Evolutionary conservation across 2,888 invertebrate species (phyloP).

Genomic region (Leptinotarsa rubiginosa): DNA sequence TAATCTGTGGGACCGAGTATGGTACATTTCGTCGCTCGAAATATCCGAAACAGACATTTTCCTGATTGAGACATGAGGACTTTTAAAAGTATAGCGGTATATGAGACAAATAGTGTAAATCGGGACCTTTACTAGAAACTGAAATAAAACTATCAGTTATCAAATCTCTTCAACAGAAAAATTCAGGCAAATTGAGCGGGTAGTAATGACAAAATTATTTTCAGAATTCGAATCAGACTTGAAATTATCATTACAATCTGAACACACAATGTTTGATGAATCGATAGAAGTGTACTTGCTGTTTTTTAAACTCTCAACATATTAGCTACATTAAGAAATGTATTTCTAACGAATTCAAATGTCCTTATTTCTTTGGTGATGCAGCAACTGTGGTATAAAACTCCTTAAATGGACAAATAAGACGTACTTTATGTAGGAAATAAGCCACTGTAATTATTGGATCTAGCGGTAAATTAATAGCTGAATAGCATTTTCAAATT

Average conservation of each 20-base stretch:
- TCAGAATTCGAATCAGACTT: too few relatives aligned
- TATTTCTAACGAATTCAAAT: constrained; percentile 4
- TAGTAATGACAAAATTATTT: too few relatives aligned
- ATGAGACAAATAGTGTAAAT: too few relatives aligned
- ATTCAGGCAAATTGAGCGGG: too few relatives aligned
- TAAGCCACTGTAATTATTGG: background rate
- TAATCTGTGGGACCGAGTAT: constrained; percentile 49
- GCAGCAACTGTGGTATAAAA: constrained; percentile 8
- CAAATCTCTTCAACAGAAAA: background rate
- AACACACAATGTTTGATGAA: too few relatives aligned
- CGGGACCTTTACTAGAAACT: too few relatives aligned
- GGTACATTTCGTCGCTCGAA: background rate
- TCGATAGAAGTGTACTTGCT: too few relatives aligned
- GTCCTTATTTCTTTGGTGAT: constrained; percentile 3
- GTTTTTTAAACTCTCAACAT: too few relatives aligned
- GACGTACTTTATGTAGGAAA: background rate
- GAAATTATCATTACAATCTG: too few relatives aligned
- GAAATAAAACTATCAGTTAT: background rate
- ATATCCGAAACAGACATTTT: background rate
- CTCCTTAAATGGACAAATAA: background rate
- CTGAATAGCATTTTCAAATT: constrained; percentile 8
- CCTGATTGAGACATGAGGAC: background rate
- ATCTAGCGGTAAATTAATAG: background rate
- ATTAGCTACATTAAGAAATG: too few relatives aligned
- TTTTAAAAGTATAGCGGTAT: too few relatives aligned